Conservation (phyloP, 2,113 vertebrate genomes). For the Periophthalmus modestus region DNA sequence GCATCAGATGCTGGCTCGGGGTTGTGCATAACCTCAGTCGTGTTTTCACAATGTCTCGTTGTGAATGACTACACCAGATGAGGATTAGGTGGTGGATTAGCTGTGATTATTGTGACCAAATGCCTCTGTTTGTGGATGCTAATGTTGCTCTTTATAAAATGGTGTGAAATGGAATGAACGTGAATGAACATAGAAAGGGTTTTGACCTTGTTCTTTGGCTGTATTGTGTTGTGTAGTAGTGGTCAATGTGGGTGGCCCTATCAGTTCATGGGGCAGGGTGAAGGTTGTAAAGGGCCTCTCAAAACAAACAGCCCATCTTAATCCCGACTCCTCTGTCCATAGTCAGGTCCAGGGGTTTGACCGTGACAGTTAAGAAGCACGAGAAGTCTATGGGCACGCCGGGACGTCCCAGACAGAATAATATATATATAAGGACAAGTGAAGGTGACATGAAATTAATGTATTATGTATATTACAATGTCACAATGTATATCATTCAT, state of each 20-base stretch:
- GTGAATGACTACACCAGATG: conserved; percentile 22
- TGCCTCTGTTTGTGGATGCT: conserved; percentile 56
- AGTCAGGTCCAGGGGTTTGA: conserved; percentile 42
- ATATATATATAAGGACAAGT: conserved; percentile 2
- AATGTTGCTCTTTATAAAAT: conserved; percentile 5
- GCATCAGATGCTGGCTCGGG: neutral
- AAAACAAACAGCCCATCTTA: conserved; percentile 60
- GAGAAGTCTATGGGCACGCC: conserved; percentile 47
- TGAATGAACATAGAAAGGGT: neutral
- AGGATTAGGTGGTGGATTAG: conserved; percentile 20
- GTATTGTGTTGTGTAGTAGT: conserved; percentile 11
- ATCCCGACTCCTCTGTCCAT: conserved; percentile 59
- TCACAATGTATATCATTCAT: neutral
- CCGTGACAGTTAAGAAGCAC: conserved; percentile 61
- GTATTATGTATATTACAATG: neutral
- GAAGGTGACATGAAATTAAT: neutral
- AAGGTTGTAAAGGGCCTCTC: conserved; percentile 41
- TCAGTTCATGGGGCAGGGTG: conserved; percentile 49
- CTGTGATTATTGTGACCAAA: conserved; percentile 43
- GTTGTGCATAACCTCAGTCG: conserved; percentile 1
- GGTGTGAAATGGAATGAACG: neutral
- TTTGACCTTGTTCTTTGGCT: conserved; percentile 15
- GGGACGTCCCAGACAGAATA: conserved; percentile 5
- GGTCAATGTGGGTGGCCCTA: conserved; percentile 48
- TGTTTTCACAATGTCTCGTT: neutral